Conservation (phyloP, 2,888 invertebrate genomes). For the Meghimatium bilineatum region DNA sequence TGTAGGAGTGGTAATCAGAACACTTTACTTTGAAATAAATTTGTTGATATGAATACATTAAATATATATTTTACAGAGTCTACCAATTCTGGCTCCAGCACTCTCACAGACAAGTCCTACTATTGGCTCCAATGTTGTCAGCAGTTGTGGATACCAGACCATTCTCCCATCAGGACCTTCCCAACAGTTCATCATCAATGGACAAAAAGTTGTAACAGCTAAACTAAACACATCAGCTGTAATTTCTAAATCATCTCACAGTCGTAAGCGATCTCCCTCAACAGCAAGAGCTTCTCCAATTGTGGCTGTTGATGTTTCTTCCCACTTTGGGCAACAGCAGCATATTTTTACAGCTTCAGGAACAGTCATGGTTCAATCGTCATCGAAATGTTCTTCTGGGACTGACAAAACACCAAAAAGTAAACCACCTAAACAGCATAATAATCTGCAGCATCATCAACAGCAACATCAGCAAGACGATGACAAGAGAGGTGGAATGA, state of each 20-base stretch:
- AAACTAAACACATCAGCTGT: conserved; percentile 12
- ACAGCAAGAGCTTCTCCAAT: conserved; percentile 41
- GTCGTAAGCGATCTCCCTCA: conserved; percentile 40
- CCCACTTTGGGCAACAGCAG: conserved; percentile 31
- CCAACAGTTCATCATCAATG: conserved; percentile 41
- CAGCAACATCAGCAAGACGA: conserved; percentile 35
- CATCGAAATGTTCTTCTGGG: conserved; percentile 9
- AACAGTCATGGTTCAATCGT: conserved; percentile 20
- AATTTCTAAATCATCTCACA: conserved; percentile 25
- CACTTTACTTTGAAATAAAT: neutral
- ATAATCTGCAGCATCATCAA: neutral
- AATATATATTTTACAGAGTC: conserved; percentile 8
- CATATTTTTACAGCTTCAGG: conserved; percentile 14
- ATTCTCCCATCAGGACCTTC: conserved; percentile 34
- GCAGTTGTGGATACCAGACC: conserved; percentile 30
- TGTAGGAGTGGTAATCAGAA: too few species aligned
- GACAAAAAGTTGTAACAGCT: conserved; percentile 37
- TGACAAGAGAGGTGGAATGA: neutral
- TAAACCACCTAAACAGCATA: conserved; percentile 30
- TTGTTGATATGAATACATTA: neutral
- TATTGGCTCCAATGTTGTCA: conserved; percentile 6
- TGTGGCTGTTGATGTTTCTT: conserved; percentile 31
- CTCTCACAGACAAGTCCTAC: conserved; percentile 29
- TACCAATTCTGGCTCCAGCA: conserved; percentile 38
- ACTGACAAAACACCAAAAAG: conserved; percentile 27